phyloP scores from a whole-genome alignment of 2,797 vertebrate species.

The Xiphorhynchus erythropygius region DNA sequence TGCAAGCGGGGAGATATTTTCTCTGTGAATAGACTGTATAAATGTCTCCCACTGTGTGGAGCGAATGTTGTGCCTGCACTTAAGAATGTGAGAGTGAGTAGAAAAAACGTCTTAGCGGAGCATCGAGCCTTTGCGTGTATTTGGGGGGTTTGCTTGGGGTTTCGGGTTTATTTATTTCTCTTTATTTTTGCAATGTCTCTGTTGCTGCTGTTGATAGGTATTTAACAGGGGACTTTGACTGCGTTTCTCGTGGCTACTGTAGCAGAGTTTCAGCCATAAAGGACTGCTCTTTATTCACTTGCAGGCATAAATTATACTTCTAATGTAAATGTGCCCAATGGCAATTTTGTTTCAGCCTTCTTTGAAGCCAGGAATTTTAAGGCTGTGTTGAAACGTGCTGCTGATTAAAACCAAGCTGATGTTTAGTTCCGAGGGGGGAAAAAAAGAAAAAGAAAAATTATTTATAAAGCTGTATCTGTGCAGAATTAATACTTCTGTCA shows the following conservation, averaged over 20 bases:
- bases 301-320: slow-evolving; percentile 66
- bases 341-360: slow-evolving; percentile 33
- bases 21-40: slow-evolving; percentile 26
- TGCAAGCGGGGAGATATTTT: slow-evolving; percentile 15
- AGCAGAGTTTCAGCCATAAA: slow-evolving; percentile 65
- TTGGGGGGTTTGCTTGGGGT: not conserved
- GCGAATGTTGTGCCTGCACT: not conserved
- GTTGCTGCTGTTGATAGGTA: slow-evolving; percentile 16
- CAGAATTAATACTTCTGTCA: slow-evolving; percentile 2
- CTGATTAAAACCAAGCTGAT: slow-evolving; percentile 54
- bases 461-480: not conserved
- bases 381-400: slow-evolving; percentile 21
- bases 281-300: slow-evolving; percentile 58
- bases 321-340: slow-evolving; percentile 38
- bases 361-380: slow-evolving; percentile 62
- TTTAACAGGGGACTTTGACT: slow-evolving; percentile 45
- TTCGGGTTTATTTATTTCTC: not conserved
- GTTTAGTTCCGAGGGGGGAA: not conserved
- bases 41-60: slow-evolving; percentile 19
- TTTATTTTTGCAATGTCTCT: not conserved
- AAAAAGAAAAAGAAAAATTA: not conserved
- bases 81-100: slow-evolving; percentile 17
- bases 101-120: slow-evolving; percentile 1
- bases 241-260: slow-evolving; percentile 30
- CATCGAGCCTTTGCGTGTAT: not conserved